Conservation (phyloP, 2,888 invertebrate genomes). For the Agelastica alni region DNA sequence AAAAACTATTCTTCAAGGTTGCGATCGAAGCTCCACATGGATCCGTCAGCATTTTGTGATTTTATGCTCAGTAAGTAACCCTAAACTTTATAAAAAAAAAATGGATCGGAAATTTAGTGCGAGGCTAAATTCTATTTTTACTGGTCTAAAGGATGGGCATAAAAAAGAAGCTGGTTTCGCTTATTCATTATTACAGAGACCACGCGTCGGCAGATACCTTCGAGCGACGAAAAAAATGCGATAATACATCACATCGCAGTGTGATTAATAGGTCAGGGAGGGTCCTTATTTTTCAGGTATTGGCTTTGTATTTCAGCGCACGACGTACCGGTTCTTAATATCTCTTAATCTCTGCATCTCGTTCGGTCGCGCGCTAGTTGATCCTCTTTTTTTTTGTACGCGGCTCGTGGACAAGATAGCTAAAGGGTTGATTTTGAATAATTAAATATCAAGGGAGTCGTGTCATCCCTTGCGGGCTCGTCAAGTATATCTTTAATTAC, state of each 20-base stretch:
- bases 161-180: too few relatives aligned
- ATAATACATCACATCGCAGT: conserved; percentile 26
- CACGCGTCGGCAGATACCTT: conserved; percentile 11
- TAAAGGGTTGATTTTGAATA: conserved; percentile 35
- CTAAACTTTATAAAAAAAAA: too few relatives aligned
- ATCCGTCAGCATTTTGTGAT: too few relatives aligned
- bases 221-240: conserved; percentile 26
- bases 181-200: too few relatives aligned
- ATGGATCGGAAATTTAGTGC: too few relatives aligned
- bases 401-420: conserved; percentile 43
- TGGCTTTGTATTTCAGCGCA: conserved; percentile 45
- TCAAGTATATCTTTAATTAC: too few relatives aligned
- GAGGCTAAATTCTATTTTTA: too few relatives aligned
- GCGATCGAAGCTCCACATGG: too few relatives aligned
- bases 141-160: too few relatives aligned
- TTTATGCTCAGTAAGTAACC: too few relatives aligned
- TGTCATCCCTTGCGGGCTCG: too few relatives aligned
- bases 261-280: conserved; percentile 46
- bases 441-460: conserved; percentile 30
- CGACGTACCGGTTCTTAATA: conserved; percentile 46
- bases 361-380: conserved; percentile 19
- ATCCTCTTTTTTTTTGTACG: conserved; percentile 39
- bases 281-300: conserved; percentile 44
- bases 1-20: too few relatives aligned
- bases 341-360: conserved; percentile 49